Conservation (phyloP, 1,140 invertebrate genomes). For the Doryteuthis pealeii region DNA sequence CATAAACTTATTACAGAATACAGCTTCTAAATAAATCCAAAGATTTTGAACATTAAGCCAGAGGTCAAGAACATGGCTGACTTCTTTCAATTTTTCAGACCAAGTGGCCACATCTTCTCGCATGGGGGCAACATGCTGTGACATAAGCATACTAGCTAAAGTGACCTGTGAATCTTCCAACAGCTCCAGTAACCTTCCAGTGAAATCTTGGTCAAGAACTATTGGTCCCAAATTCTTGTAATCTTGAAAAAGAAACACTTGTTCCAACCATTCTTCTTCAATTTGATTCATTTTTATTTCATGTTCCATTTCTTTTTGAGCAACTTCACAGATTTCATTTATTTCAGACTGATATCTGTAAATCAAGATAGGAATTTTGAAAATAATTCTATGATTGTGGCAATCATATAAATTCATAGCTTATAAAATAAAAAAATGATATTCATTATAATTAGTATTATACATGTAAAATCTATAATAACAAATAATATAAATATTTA, state of each 20-base stretch:
- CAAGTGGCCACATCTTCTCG: constrained; percentile 58
- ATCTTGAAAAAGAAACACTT: constrained; percentile 58
- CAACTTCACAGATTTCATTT: constrained; percentile 57
- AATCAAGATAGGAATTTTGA: constrained; percentile 7
- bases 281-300: constrained; percentile 59
- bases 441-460: too few species aligned
- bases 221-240: constrained; percentile 59
- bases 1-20: constrained; percentile 52
- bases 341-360: constrained; percentile 55
- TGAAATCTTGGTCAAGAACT: constrained; percentile 56
- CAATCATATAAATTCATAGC: too few species aligned
- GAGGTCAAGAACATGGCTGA: constrained; percentile 57
- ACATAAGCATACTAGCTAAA: constrained; percentile 57
- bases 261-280: constrained; percentile 62
- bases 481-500: too few species aligned
- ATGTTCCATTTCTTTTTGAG: constrained; percentile 57
- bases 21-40: constrained; percentile 59
- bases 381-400: neutral
- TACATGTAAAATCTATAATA: too few species aligned
- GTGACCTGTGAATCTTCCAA: constrained; percentile 59
- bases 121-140: constrained; percentile 53
- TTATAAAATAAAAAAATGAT: too few species aligned
- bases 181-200: constrained; percentile 57
- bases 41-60: constrained; percentile 61
- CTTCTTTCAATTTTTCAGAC: constrained; percentile 60